phyloP scores from a whole-genome alignment of 2,113 vertebrate species.

The Danio rerio region GRCz12tu NC_133182.1:67197501-67198000 shows the following conservation, averaged over 20 bases:
- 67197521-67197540: conserved; percentile 31
- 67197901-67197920: not conserved
- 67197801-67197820: no score
- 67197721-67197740: conserved; percentile 69
- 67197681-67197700: conserved; percentile 72
- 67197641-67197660: conserved; percentile 54
- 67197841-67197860: not conserved
- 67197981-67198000: conserved; percentile 23
- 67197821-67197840: no score
- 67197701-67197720: conserved; percentile 79
- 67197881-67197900: conserved; percentile 31
- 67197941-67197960: conserved; percentile 35
- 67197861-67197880: conserved; percentile 43
- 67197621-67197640: conserved; percentile 70
- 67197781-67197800: conserved; percentile 14
- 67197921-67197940: conserved; percentile 40
- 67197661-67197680: conserved; percentile 72
- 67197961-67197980: conserved; percentile 43
- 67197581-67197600: conserved; percentile 57
- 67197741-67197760: conserved; percentile 68
- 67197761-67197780: conserved; percentile 64
- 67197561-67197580: conserved; percentile 36
- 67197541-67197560: conserved; percentile 42
- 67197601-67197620: conserved; percentile 66
- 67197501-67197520: conserved; percentile 32